Base-by-base conservation (phyloP, 2,888 invertebrate species). In the Chouioia cunea region DNA sequence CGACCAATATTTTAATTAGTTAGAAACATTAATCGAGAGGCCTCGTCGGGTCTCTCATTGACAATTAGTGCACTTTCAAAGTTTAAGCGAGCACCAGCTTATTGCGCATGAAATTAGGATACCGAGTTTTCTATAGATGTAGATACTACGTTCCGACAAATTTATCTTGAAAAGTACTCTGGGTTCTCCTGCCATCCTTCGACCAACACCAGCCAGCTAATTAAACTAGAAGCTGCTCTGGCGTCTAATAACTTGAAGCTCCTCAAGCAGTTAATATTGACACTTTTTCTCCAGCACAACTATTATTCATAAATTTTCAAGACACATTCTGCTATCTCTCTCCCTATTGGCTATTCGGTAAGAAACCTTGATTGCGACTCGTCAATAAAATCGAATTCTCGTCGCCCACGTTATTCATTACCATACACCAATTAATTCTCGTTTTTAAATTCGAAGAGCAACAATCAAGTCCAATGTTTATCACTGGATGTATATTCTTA, bases 101-200 rank as follows among this genome's bases (percentile, higher is more conserved):
- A 63, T 63, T 57, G 63, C 57, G 50, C 44, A 53, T 63, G 48
- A 63, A 69, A 63, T 57, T 69, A 36, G 36, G 63, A 63, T 63
- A 50, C 57, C n/a, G 56, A 48, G 62, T 46, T 48, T 22, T 50
- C 68, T 68, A 68, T 57, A 62, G 63, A 63, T 63, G 63, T 50
- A 68, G 50, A 68, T 63, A 27, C 36, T 36, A 12, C 36, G 6
- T 36, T 6, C 10, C 36, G 47, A 27, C 36, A 60, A 60, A 54
- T 67, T 60, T 67, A 67, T 67, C 67, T 67, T 60, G 60, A 67
- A 67, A 67, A 67, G 60, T 67, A 60, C 53, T 53, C 47, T 56
- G 53, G 10, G 36, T 6, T 10, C 12, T 6, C 36, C 36, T 10
- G 27, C 27, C 27, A 2, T 2, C 27, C 27, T 6, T 27, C 27